Conservation (phyloP, 2,888 invertebrate species). For the Cephus nigrinus region DNA sequence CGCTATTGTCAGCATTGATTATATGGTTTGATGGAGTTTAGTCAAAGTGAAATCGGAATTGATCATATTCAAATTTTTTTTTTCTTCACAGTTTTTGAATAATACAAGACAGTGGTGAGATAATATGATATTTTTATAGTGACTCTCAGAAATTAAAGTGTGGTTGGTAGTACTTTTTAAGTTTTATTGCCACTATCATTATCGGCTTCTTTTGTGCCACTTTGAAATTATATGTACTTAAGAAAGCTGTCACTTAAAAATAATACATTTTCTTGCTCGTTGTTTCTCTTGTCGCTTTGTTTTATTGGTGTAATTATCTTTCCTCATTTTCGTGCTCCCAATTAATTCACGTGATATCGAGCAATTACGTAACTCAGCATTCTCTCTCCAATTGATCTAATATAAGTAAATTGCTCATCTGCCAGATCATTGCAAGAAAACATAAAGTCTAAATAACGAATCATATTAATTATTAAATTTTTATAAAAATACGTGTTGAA, state of each 20-base stretch:
- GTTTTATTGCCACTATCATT: neutral
- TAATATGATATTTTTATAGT: neutral
- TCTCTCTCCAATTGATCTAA: neutral
- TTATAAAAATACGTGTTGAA: neutral
- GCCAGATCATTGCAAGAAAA: neutral
- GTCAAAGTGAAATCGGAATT: neutral
- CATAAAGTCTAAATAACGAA: neutral
- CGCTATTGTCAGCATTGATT: constrained; percentile 9
- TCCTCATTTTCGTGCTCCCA: neutral
- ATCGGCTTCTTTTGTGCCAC: neutral
- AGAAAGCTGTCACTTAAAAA: neutral
- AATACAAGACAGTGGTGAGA: neutral
- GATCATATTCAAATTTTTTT: neutral
- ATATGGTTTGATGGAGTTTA: neutral
- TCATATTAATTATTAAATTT: neutral
- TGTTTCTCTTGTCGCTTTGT: neutral
- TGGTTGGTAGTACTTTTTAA: neutral
- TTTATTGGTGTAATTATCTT: neutral
- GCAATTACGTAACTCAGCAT: neutral
- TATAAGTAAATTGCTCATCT: neutral
- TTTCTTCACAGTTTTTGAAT: neutral
- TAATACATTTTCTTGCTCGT: neutral
- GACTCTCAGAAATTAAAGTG: neutral
- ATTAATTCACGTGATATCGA: neutral
- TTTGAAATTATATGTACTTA: neutral